These are phyloP conservation scores for Atrina japonica DNA, from an alignment of 2,888 invertebrate genomes.

Conservation along the genomic window DNA sequence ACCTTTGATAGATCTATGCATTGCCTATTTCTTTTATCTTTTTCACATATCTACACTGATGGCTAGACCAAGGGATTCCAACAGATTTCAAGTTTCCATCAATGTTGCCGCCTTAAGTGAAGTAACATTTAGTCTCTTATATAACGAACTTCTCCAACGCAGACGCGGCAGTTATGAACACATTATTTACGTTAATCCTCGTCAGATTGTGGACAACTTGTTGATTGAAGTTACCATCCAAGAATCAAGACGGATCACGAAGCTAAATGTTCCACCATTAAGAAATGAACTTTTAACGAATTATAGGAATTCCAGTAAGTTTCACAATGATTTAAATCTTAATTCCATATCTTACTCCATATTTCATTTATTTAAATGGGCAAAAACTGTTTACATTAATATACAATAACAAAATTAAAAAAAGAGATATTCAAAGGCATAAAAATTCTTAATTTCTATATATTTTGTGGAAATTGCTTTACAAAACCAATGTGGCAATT, in stretches of 20 bases:
- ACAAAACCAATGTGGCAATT: no score
- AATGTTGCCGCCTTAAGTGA: slow-evolving; percentile 85
- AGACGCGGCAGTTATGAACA: slow-evolving; percentile 86
- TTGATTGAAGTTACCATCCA: slow-evolving; percentile 85
- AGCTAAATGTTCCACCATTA: slow-evolving; percentile 66
- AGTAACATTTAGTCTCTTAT: slow-evolving; percentile 87
- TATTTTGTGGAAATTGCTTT: no score
- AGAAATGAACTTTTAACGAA: slow-evolving; percentile 52
- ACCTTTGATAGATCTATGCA: background rate
- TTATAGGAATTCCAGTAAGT: slow-evolving; percentile 30
- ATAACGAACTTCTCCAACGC: slow-evolving; percentile 87
- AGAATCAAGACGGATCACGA: slow-evolving; percentile 83
- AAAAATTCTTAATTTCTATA: no score
- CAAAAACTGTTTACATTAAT: no score
- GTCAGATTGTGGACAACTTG: slow-evolving; percentile 85
- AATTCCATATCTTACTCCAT: no score
- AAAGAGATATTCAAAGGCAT: no score
- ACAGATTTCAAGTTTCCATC: slow-evolving; percentile 81
- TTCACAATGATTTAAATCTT: no score
- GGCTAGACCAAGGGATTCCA: slow-evolving; percentile 67
- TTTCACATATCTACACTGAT: slow-evolving; percentile 32
- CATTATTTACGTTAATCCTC: slow-evolving; percentile 86
- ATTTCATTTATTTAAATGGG: no score
- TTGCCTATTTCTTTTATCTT: background rate
- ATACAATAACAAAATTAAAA: no score